Conservation (phyloP, 1,140 invertebrate species). For the Brachionus calyciflorus region DNA sequence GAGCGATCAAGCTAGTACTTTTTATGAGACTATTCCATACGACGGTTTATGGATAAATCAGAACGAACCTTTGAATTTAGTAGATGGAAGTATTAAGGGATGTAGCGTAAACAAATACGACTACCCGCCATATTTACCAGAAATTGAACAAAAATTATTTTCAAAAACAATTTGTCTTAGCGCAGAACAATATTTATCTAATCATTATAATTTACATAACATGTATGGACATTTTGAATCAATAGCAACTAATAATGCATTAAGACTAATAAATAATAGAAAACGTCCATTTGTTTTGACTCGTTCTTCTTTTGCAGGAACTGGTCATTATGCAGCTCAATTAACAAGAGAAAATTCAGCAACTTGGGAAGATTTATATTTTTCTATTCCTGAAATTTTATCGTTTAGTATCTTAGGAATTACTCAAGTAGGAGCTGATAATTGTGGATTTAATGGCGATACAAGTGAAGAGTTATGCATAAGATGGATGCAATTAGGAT, state of each 20-base stretch:
- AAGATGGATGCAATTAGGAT: conserved; percentile 66
- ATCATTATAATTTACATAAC: conserved; percentile 68
- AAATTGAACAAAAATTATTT: conserved; percentile 12
- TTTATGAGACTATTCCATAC: conserved; percentile 68
- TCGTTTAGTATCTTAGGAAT: conserved; percentile 63
- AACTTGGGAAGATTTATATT: conserved; percentile 55
- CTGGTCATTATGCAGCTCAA: conserved; percentile 76
- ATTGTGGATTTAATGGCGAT: conserved; percentile 68
- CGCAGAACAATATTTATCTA: conserved; percentile 64
- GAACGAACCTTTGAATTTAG: conserved; percentile 82
- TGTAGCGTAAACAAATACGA: conserved; percentile 67
- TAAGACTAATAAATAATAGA: conserved; percentile 52
- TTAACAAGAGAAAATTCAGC: conserved; percentile 72
- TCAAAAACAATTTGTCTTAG: conserved; percentile 43
- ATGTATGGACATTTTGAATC: conserved; percentile 66
- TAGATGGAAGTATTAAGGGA: conserved; percentile 65
- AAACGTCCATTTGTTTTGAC: conserved; percentile 76
- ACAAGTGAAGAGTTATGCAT: conserved; percentile 60
- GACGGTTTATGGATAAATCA: conserved; percentile 70
- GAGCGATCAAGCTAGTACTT: conserved; percentile 64
- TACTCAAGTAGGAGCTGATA: conserved; percentile 80
- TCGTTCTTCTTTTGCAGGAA: conserved; percentile 75
- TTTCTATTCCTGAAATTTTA: conserved; percentile 55
- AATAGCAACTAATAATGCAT: conserved; percentile 60
- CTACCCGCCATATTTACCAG: conserved; percentile 58